phyloP scores from a whole-genome alignment of 2,797 vertebrate species.

The Morus bassanus region DNA sequence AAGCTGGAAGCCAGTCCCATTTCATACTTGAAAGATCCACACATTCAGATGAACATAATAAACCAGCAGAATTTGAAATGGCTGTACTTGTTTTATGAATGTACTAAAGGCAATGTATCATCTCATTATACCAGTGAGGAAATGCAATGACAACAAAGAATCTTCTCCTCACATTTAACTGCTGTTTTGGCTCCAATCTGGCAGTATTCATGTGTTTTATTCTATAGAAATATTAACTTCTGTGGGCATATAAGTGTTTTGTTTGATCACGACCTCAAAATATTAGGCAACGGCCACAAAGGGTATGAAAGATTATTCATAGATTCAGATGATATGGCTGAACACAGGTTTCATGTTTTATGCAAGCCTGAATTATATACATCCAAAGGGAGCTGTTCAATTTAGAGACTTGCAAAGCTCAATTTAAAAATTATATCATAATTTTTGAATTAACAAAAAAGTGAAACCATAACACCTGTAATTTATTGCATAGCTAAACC shows the following conservation, averaged over 20 bases:
- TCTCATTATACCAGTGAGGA: neutral
- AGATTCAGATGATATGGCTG: neutral
- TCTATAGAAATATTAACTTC: neutral
- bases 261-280: neutral
- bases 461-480: neutral
- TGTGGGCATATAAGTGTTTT: neutral
- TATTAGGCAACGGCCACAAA: neutral
- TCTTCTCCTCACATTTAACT: neutral
- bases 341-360: neutral
- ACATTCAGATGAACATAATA: neutral
- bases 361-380: neutral
- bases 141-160: neutral
- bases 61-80: neutral
- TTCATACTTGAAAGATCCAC: neutral
- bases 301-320: neutral
- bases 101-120: neutral
- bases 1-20: neutral
- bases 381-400: neutral
- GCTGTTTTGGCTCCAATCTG: neutral
- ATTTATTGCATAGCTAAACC: neutral
- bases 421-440: neutral
- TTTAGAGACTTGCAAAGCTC: neutral
- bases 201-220: neutral
- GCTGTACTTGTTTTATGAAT: neutral
- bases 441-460: constrained; percentile 28